A percentile compares a stretch with the other conserved stretches of the same genome.
Evolutionary conservation across 30 jellyfish, hydroid and myxozoan species (phyloP).

Genomic region (Turritopsis dohrnii): DNA sequence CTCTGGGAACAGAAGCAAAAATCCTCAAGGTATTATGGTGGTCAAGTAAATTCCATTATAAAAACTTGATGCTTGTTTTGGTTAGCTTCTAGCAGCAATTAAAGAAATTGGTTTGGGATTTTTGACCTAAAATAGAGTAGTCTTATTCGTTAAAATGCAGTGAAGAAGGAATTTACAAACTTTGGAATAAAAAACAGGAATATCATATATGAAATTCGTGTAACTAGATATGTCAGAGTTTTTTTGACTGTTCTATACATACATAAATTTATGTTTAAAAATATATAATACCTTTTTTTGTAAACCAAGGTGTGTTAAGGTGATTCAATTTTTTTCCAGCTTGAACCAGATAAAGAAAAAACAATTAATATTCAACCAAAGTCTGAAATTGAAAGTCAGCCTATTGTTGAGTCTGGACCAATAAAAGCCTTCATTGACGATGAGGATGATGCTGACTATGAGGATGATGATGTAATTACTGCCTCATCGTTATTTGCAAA

Average conservation of each 20-base stretch:
- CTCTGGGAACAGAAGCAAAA: neutral
- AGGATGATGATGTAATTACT: constrained; percentile 48
- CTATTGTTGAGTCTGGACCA: constrained; percentile 18
- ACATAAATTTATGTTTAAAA: too few species aligned
- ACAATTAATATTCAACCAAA: neutral
- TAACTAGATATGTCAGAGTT: too few species aligned
- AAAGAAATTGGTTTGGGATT: too few species aligned
- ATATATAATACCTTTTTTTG: too few species aligned
- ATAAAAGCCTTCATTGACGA: constrained; percentile 26
- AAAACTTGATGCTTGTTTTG: too few species aligned
- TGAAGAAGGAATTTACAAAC: too few species aligned
- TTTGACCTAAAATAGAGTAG: too few species aligned
- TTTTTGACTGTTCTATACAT: too few species aligned
- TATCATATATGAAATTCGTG: neutral
- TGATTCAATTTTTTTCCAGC: neutral
- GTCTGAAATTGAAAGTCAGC: constrained; percentile 2
- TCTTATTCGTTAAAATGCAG: too few species aligned
- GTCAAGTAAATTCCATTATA: too few species aligned
- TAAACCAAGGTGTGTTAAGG: neutral
- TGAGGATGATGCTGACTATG: constrained; percentile 44
- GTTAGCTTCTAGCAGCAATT: too few species aligned
- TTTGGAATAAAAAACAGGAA: too few species aligned
- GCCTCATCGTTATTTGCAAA: constrained; percentile 68
- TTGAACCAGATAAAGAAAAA: neutral
- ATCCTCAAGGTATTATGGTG: neutral